Percentiles rank a stretch among this genome's conserved stretches.
phyloP scores from a whole-genome alignment of 2,888 invertebrate genomes.

The Thymelicus acteon region DNA sequence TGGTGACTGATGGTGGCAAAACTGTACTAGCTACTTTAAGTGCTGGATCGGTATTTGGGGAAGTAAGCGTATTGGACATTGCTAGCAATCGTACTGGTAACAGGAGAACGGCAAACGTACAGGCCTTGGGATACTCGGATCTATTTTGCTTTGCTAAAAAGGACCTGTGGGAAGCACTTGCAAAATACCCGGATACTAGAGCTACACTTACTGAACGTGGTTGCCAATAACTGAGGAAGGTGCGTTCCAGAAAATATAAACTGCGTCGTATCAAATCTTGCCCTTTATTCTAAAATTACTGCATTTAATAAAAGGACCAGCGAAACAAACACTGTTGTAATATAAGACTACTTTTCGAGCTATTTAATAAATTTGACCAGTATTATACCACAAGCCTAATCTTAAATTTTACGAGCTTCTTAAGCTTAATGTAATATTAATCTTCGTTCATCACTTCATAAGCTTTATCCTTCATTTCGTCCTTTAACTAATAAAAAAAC shows the following conservation, averaged over 20 bases:
- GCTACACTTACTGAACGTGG: conserved; percentile 93
- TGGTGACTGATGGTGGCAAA: conserved; percentile 95
- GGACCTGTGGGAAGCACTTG: conserved; percentile 95
- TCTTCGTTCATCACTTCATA: not conserved
- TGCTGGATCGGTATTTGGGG: conserved; percentile 98
- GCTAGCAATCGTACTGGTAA: conserved; percentile 97
- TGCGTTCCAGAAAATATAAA: conserved; percentile 45
- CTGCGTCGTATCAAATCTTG: no score
- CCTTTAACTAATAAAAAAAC: not conserved
- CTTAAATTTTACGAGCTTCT: not conserved
- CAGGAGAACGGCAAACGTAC: conserved; percentile 96
- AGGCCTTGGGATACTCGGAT: conserved; percentile 96
- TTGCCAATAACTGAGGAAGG: conserved; percentile 93
- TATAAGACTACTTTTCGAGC: conserved; percentile 1
- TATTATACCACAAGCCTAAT: not conserved
- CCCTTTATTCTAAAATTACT: no score
- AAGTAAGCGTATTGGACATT: conserved; percentile 97
- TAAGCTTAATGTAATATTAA: not conserved
- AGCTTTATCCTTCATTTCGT: not conserved
- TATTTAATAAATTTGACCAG: not conserved
- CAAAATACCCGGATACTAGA: conserved; percentile 94
- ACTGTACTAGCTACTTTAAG: conserved; percentile 95
- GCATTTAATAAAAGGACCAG: no score
- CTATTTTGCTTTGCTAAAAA: conserved; percentile 97
- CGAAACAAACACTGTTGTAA: no score